Base-by-base conservation (phyloP, 2,113 vertebrate species). In the Syrrhaptes paradoxus region DNA sequence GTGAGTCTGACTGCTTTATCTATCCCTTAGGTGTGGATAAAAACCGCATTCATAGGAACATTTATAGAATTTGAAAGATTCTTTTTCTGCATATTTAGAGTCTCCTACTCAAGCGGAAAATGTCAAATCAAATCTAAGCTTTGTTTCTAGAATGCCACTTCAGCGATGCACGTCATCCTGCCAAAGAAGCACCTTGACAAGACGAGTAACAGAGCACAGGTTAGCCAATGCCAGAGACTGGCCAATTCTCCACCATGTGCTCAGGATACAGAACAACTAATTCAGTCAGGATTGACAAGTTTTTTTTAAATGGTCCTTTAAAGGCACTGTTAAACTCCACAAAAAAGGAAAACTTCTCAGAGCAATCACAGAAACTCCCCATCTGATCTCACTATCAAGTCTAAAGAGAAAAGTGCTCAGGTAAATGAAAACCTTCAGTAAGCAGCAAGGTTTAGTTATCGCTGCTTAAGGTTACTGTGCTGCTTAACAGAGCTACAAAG, bases 81-180 rank as follows among this genome's bases (percentile, higher is more conserved):
- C 49, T 83, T 87, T 73, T 95, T 96, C 87, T 95, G 93, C 86
- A 18, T 31, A 81, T 96, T 96, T 93, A 67, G 71, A 95, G 92
- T 19, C 26, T 34, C 29, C 73, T 87, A 88, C 38, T 66, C 43
- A 85, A 96, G 74, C 6, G 3, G 65, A 77, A 89, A 92, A 87
- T 10, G 54, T 89, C 95, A 80, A 76, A 93, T 95, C 59, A 93
- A 85, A 96, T 85, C 38, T 87, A 54, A 66, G 92, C 34, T 91
- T 92, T 93, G 89, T 62, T 77, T 73, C 66, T 22, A 63, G 57
- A 72, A 52, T 3, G 36, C 32, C 68, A 54, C 25, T 78, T 45
- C 22, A 29, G 74, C 52, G 36, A 78, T 18, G 48, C 61, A 86
- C 2, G 20, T 32, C 10, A 13, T 66, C 81, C 61, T 79, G 88